Percentiles rank a stretch among this genome's conserved stretches.
phyloP scores from a whole-genome alignment of 2,113 vertebrate species.

The Pachyramphus minor region DNA sequence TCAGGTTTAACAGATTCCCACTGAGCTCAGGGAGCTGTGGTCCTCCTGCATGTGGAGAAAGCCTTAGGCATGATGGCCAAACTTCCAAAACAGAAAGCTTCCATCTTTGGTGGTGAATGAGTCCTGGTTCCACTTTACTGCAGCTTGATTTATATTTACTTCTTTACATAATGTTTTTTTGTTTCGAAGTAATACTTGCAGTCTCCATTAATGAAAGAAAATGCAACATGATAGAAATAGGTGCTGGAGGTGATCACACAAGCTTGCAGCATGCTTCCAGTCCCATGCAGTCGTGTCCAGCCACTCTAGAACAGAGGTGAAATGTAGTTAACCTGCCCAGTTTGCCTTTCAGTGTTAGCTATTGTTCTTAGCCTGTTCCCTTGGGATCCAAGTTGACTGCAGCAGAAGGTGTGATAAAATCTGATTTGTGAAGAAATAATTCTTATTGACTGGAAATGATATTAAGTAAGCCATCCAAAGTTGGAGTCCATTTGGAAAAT shows the following conservation, averaged over 20 bases:
- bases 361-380: not conserved
- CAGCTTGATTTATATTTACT: not conserved
- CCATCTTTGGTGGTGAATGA: not conserved
- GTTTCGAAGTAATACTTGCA: not conserved
- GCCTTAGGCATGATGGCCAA: not conserved
- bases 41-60: not conserved
- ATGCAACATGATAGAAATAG: not conserved
- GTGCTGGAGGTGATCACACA: not conserved
- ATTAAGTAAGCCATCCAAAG: not conserved
- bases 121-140: not conserved
- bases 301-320: not conserved
- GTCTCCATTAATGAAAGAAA: not conserved
- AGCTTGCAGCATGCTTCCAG: not conserved
- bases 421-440: not conserved
- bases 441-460: not conserved
- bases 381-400: not conserved
- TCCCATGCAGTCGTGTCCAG: not conserved
- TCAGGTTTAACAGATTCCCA: not conserved
- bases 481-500: not conserved
- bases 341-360: not conserved
- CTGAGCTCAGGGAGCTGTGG: not conserved
- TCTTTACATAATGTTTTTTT: not conserved
- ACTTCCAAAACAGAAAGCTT: not conserved
- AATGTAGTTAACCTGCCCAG: not conserved
- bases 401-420: not conserved